These are phyloP conservation scores for Sitophilus oryzae DNA, from an alignment of 1,140 invertebrate genomes.

Conservation along the genomic window DNA sequence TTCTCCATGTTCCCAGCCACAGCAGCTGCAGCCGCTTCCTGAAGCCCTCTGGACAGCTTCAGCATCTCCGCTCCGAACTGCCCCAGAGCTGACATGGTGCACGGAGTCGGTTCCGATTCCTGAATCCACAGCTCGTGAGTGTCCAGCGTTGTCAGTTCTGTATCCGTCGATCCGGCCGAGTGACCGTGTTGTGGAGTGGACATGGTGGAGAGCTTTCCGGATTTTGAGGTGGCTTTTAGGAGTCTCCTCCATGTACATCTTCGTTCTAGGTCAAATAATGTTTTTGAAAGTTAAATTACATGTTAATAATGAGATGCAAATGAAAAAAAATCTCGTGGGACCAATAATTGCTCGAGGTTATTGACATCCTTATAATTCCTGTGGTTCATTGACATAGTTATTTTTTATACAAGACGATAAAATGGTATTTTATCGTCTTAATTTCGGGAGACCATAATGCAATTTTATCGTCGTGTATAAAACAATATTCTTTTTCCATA, in stretches of 20 bases:
- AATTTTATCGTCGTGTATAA: too few relatives aligned
- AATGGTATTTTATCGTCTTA: too few relatives aligned
- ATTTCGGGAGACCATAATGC: too few relatives aligned
- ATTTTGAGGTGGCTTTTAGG: conserved; percentile 43
- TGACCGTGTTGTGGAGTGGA: conserved; percentile 62
- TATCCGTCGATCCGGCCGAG: conserved; percentile 71
- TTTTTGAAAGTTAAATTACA: too few relatives aligned
- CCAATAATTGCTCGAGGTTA: too few relatives aligned
- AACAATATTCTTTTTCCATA: too few relatives aligned
- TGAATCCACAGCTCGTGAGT: conserved; percentile 75
- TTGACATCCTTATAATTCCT: too few relatives aligned
- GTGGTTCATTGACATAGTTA: too few relatives aligned
- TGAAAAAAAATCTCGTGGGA: too few relatives aligned
- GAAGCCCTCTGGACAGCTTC: conserved; percentile 67
- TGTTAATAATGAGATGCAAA: too few relatives aligned
- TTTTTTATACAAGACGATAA: too few relatives aligned
- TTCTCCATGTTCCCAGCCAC: conserved; percentile 8
- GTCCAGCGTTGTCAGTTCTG: conserved; percentile 71
- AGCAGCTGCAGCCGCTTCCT: conserved; percentile 49
- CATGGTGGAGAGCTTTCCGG: conserved; percentile 35
- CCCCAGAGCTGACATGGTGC: conserved; percentile 72
- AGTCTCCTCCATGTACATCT: conserved; percentile 58
- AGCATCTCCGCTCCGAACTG: conserved; percentile 79
- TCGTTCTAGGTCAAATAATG: too few relatives aligned
- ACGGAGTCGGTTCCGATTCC: conserved; percentile 70